Evolutionary conservation across 2,888 invertebrate genomes (phyloP), one percentile per base, ranked within the genome.

Genomic region (Serripes groenlandicus): DNA sequence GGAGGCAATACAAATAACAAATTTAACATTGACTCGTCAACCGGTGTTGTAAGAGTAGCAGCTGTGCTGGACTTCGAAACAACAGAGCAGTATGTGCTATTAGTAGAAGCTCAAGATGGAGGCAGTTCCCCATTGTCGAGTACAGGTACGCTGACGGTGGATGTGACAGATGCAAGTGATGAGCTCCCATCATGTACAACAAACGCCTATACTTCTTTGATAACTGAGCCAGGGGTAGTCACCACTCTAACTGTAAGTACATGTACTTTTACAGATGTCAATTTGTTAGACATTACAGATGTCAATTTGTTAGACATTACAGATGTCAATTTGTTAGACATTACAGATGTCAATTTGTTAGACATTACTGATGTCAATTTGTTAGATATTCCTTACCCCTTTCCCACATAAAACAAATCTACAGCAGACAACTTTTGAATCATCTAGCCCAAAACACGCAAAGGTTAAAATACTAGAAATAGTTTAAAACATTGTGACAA

Each of bases 161-260:
- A 78, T 37, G 80, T 93, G 9, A 90, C 83, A 0, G 92, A 93
- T 75, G 88, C 89, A 42, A 93, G 92, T 77, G 92, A 93, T 82
- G 91, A 93, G 80, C 49, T 66, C 1, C 94, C 94, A 2, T 78
- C 78, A 7, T 93, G 92, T 71, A 78, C 85, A 1, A 72, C 86
- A 23, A 78, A 83, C 21, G 68, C 80, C 18, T 78, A 83, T 15
- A 49, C 73, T 7, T 78, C 54, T 5, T 77, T 83, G 5, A 64
- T 94, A 3, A 66, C 87, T 0, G 92, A 92, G 69, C 76, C 86
- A 15, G 78, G 77, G 1, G 37, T 89, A 7, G 68, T 81, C 3
- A 73, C 66, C 18, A 80, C 28, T 64, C 75, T 21, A 85, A 92
- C 66, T 66, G 78, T 72, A n/a, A n/a, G 7, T 58, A n/a, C 28